These are phyloP conservation scores for Sinelater perroti DNA, from an alignment of 2,888 invertebrate species.

Conservation along the genomic window DNA sequence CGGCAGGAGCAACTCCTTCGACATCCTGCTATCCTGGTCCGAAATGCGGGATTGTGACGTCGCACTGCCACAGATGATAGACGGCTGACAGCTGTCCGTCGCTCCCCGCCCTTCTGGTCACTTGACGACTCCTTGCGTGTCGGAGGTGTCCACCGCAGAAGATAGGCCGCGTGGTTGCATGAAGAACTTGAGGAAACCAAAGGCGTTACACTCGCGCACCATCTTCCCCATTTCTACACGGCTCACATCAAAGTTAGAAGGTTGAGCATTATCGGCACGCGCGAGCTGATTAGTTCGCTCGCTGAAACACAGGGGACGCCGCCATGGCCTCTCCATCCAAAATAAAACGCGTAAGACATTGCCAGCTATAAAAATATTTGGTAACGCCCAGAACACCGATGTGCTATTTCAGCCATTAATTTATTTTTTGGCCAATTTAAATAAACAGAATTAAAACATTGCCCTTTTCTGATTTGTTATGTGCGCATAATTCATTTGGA, in stretches of 20 bases:
- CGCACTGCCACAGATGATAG: slow-evolving; percentile 60
- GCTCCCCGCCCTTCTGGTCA: slow-evolving; percentile 29
- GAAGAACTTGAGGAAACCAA: slow-evolving; percentile 53
- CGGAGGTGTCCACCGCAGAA: slow-evolving; percentile 39
- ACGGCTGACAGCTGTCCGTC: slow-evolving; percentile 60
- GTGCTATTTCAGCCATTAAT: no score
- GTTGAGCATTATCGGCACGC: no score
- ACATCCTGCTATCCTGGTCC: slow-evolving; percentile 52
- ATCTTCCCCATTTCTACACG: slow-evolving; percentile 58
- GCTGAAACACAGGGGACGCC: no score
- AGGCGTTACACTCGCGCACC: slow-evolving; percentile 59
- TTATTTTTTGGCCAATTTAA: no score
- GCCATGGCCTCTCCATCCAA: no score
- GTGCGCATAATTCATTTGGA: no score
- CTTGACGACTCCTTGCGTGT: slow-evolving; percentile 25
- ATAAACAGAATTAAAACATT: no score
- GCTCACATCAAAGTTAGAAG: slow-evolving; percentile 48
- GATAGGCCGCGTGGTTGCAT: slow-evolving; percentile 45
- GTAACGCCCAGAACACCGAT: no score
- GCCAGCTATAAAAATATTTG: no score
- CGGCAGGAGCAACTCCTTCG: slow-evolving; percentile 32
- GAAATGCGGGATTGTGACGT: slow-evolving; percentile 60
- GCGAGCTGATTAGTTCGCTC: no score
- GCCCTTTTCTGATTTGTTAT: no score
- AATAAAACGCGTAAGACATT: no score